phyloP scores from a whole-genome alignment of 1,140 invertebrate species.

The Trinorchestia longiramus region DNA sequence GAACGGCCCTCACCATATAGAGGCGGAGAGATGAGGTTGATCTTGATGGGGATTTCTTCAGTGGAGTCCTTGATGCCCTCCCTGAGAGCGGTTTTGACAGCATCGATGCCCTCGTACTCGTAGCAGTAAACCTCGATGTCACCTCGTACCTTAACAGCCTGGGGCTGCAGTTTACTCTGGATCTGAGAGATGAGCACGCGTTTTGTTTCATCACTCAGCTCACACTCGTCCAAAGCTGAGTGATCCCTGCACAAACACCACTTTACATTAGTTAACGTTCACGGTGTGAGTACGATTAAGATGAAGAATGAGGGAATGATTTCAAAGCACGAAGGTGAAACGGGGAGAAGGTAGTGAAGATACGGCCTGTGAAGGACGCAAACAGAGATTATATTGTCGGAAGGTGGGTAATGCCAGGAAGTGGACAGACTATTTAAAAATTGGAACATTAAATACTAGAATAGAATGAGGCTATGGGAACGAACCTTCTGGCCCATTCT shows the following conservation, averaged over 20 bases:
- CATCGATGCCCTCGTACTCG: constrained; percentile 98
- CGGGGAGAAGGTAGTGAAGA: background rate
- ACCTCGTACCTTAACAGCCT: constrained; percentile 97
- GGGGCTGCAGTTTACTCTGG: constrained; percentile 94
- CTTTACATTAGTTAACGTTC: background rate
- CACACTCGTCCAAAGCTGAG: constrained; percentile 94
- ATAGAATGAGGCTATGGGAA: no score
- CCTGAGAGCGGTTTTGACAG: constrained; percentile 93
- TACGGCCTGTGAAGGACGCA: background rate
- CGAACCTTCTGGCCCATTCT: no score
- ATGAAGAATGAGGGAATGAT: background rate
- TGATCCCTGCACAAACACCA: constrained; percentile 79
- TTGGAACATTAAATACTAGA: no score
- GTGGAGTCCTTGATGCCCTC: constrained; percentile 93
- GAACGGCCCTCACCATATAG: constrained; percentile 80
- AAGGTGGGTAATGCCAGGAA: no score
- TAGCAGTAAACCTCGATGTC: constrained; percentile 99
- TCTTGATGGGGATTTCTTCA: constrained; percentile 95
- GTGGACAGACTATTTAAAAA: no score
- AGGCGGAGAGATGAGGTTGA: constrained; percentile 98
- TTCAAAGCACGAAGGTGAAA: background rate
- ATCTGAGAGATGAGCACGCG: constrained; percentile 95
- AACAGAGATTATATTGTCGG: no score
- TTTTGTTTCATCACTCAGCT: constrained; percentile 92
- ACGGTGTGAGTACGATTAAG: background rate